A percentile compares a stretch with the other conserved stretches of the same genome.
phyloP scores from a whole-genome alignment of 2,113 vertebrate species.

The Neolamprologus toae region DNA sequence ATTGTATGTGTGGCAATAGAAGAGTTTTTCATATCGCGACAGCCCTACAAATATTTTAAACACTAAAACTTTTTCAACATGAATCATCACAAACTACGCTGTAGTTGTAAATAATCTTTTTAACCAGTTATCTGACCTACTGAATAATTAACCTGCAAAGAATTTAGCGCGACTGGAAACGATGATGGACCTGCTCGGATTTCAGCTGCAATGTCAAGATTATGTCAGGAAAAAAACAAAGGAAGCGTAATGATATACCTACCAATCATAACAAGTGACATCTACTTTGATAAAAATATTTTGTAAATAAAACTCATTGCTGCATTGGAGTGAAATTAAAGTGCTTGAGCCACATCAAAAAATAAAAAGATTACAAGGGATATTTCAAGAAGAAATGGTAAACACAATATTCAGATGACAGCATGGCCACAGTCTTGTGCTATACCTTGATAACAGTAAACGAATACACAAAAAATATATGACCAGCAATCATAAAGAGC shows the following conservation, averaged over 20 bases:
- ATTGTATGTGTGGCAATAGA: not conserved
- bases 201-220: not conserved
- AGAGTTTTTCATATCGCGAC: not conserved
- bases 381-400: not conserved
- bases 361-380: not conserved
- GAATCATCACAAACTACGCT: not conserved
- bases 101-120: not conserved
- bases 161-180: not conserved
- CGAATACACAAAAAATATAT: not conserved
- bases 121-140: not conserved
- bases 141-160: not conserved
- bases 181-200: not conserved
- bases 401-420: not conserved
- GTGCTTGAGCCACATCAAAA: not conserved
- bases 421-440: not conserved
- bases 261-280: not conserved
- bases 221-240: not conserved
- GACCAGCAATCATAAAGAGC: not conserved
- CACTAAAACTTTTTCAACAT: rapidly evolving
- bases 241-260: not conserved
- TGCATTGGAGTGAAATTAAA: not conserved
- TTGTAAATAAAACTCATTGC: not conserved
- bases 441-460: conserved; percentile 28
- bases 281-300: not conserved
- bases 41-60: not conserved